Percentiles rank a stretch among this genome's conserved stretches.
Evolutionary conservation across 2,888 invertebrate genomes (phyloP).

Genomic region (Sesia bembeciformis): DNA sequence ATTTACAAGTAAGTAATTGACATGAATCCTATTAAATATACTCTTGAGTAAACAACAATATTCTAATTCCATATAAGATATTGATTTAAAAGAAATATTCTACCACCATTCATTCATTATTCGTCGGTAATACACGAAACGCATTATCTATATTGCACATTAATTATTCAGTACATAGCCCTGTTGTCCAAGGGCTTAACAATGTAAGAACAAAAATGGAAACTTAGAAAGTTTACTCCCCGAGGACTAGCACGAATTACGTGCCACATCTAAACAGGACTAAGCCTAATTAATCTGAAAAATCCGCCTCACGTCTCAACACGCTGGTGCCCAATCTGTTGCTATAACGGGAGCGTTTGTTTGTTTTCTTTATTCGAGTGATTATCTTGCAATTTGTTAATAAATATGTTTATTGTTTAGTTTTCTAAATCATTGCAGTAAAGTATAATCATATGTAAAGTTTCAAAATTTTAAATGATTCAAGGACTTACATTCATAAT

Average conservation of each 20-base stretch:
- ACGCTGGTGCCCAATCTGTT: conserved; percentile 23
- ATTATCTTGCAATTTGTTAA: too few species aligned
- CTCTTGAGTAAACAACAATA: too few species aligned
- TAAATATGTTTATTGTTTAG: too few species aligned
- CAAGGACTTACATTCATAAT: too few species aligned
- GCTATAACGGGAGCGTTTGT: conserved; percentile 9
- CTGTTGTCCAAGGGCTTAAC: not conserved
- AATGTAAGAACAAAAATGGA: conserved; percentile 9
- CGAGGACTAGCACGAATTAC: conserved; percentile 31
- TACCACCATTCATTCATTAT: too few species aligned
- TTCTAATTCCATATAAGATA: too few species aligned
- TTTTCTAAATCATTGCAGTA: too few species aligned
- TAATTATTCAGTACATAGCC: not conserved
- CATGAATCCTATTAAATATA: too few species aligned
- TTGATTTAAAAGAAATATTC: too few species aligned
- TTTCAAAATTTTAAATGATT: too few species aligned
- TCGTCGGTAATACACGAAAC: not conserved
- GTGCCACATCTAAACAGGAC: conserved; percentile 27
- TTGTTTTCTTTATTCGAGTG: conserved; percentile 2
- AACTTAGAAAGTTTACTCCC: conserved; percentile 21
- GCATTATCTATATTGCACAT: not conserved
- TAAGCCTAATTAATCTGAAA: conserved; percentile 47
- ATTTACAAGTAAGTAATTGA: too few species aligned
- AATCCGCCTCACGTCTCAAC: conserved; percentile 21
- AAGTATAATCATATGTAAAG: too few species aligned